phyloP scores from a whole-genome alignment of 1,140 invertebrate species.

The Brachionus asplanchnoidis region DNA sequence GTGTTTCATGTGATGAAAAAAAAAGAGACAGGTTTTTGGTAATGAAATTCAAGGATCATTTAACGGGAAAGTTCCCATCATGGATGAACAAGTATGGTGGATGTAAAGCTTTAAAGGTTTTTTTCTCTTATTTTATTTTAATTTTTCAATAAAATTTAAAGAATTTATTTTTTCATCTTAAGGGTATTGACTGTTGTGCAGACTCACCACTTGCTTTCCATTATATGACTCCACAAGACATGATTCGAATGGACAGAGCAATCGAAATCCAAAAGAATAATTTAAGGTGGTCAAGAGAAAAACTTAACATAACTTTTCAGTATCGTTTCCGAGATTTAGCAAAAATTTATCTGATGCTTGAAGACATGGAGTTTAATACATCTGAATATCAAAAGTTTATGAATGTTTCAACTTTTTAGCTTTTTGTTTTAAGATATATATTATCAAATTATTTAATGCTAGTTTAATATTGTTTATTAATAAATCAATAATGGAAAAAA shows the following conservation, averaged over 20 bases:
- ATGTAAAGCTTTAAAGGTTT: not conserved
- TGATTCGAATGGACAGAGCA: not conserved
- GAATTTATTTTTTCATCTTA: slow-evolving; percentile 46
- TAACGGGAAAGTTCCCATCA: not conserved
- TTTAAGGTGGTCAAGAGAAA: not conserved
- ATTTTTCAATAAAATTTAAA: not conserved
- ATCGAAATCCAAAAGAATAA: not conserved
- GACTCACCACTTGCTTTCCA: slow-evolving; percentile 94
- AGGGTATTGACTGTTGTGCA: slow-evolving; percentile 88
- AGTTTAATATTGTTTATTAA: too few relatives aligned
- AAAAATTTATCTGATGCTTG: not conserved
- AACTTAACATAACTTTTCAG: not conserved
- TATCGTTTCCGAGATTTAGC: not conserved
- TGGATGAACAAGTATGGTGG: not conserved
- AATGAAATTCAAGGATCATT: not conserved
- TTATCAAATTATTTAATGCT: too few relatives aligned
- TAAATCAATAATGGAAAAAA: too few relatives aligned
- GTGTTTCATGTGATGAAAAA: not conserved
- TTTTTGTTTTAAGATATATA: not conserved
- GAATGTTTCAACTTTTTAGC: not conserved
- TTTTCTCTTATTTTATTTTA: not conserved
- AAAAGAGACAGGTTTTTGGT: not conserved
- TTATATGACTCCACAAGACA: slow-evolving; percentile 64
- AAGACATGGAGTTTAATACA: not conserved
- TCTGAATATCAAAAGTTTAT: not conserved